Evolutionary conservation across 2,888 invertebrate genomes (phyloP).

Genomic region (Drosophila cognata): DNA sequence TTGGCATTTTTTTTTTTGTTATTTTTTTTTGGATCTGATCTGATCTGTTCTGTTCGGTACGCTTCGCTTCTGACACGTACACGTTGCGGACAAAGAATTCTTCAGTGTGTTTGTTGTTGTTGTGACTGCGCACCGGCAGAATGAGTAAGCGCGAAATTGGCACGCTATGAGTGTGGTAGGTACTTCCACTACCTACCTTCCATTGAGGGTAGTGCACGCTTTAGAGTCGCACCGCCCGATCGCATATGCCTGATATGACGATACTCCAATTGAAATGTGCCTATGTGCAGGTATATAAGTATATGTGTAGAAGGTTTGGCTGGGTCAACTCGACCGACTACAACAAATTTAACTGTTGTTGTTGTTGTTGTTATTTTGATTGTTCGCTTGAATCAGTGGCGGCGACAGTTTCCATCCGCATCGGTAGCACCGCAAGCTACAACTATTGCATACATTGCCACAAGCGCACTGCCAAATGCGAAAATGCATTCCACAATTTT

Average conservation of each 20-base stretch:
- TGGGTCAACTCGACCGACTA: slow-evolving; percentile 43
- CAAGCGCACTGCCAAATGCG: slow-evolving; percentile 12
- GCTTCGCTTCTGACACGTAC: slow-evolving; percentile 47
- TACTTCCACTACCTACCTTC: slow-evolving; percentile 25
- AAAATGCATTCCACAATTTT: slow-evolving; percentile 46
- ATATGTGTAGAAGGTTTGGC: slow-evolving; percentile 42
- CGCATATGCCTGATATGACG: slow-evolving; percentile 43
- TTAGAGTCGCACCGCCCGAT: slow-evolving; percentile 33
- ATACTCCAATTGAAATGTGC: neutral
- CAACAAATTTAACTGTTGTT: slow-evolving; percentile 15
- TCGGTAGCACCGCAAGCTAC: neutral
- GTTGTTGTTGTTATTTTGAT: slow-evolving; percentile 2
- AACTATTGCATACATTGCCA: slow-evolving; percentile 26
- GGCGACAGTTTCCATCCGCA: slow-evolving; percentile 11
- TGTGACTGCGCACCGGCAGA: slow-evolving; percentile 30
- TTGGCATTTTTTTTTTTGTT: neutral
- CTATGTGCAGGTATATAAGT: neutral
- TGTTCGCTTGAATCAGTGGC: slow-evolving; percentile 3
- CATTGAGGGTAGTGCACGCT: slow-evolving; percentile 28
- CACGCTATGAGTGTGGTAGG: slow-evolving; percentile 49
- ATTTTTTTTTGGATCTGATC: slow-evolving; percentile 1
- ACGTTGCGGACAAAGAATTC: slow-evolving; percentile 28
- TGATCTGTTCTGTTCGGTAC: slow-evolving; percentile 2
- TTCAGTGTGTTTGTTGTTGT: slow-evolving; percentile 11
- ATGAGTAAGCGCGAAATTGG: slow-evolving; percentile 70